Evolutionary conservation across 2,113 vertebrate species (phyloP).

Genomic region (Bothrops jararaca): DNA sequence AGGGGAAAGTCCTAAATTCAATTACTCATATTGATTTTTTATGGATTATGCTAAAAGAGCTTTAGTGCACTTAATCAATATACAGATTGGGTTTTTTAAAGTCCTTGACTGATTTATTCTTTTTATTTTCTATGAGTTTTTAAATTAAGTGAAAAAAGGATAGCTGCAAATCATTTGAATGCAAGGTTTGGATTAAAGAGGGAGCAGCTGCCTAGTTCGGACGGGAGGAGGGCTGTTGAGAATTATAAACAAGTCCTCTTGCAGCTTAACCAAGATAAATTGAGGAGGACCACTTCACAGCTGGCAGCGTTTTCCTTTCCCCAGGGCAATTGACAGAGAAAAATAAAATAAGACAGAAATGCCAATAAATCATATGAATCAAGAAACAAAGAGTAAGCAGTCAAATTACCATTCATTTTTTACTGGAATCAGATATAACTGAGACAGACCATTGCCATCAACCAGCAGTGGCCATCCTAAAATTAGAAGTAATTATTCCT

Average conservation of each 20-base stretch:
- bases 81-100: not conserved
- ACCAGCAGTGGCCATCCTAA: not conserved
- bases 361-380: not conserved
- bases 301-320: not conserved
- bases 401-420: not conserved
- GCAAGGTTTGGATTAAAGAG: not conserved
- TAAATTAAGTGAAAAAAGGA: not conserved
- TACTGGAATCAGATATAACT: not conserved
- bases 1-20: conserved; percentile 5
- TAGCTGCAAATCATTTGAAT: not conserved
- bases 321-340: not conserved
- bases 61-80: conserved; percentile 8
- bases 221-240: too few relatives aligned
- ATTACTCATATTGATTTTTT: conserved; percentile 10
- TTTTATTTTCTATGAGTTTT: not conserved
- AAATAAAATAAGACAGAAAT: not conserved
- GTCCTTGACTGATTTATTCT: conserved; percentile 4
- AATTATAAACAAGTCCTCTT: not conserved
- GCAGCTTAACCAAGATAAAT: not conserved
- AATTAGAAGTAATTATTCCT: not conserved
- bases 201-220: not conserved
- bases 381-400: not conserved
- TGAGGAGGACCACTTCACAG: not conserved
- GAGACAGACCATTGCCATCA: not conserved
- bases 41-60: not conserved